Evolutionary conservation across 2,888 invertebrate species (phyloP).

Genomic region (Lochmaea crataegi): DNA sequence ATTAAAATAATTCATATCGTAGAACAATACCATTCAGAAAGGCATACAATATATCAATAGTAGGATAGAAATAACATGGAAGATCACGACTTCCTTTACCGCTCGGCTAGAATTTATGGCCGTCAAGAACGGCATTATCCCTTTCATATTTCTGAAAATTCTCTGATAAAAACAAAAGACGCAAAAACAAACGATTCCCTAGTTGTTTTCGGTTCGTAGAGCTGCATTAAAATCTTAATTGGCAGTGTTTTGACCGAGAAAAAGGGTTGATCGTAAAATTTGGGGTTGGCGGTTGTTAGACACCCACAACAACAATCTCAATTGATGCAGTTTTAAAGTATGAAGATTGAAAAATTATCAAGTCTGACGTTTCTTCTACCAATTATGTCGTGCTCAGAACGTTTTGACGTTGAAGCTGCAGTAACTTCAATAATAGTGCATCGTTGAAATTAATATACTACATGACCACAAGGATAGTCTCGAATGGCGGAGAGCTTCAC

Average conservation of each 20-base stretch:
- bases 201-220: constrained; percentile 42
- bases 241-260: constrained; percentile 49
- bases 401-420: too few species aligned
- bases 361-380: too few species aligned
- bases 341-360: too few species aligned
- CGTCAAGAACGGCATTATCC: constrained; percentile 52
- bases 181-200: constrained; percentile 44
- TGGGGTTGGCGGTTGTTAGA: neutral
- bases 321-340: too few species aligned
- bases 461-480: too few species aligned
- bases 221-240: constrained; percentile 50
- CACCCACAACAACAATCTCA: neutral
- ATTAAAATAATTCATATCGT: constrained; percentile 19
- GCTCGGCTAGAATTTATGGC: constrained; percentile 50
- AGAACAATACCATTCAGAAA: constrained; percentile 22
- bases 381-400: too few species aligned
- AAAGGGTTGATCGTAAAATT: constrained; percentile 36
- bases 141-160: constrained; percentile 42
- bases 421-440: too few species aligned
- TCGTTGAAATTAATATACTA: too few species aligned
- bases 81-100: constrained; percentile 51
- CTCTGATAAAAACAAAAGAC: constrained; percentile 48
- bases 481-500: too few species aligned
- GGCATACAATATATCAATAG: constrained; percentile 31
- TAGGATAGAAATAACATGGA: constrained; percentile 49